Evolutionary conservation across 2,888 invertebrate species (phyloP), one percentile per base, ranked within the genome.

Genomic region (Drosophila cyrtoloma): DNA sequence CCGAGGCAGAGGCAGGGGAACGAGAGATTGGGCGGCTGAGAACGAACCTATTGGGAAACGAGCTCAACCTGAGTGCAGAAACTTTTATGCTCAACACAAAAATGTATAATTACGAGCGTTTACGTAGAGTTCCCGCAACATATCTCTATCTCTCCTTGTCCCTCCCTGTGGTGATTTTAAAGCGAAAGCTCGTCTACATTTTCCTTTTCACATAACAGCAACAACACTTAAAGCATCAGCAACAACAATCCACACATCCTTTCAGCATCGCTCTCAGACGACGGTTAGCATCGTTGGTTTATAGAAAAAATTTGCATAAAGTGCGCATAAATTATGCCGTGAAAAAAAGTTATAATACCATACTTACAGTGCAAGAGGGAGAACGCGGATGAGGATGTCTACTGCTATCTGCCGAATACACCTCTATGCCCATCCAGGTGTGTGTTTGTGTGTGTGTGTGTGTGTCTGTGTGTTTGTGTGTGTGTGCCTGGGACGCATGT

Each of bases 251-350:
- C 86, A 79, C 80, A 71, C 61, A 75, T 79, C 68, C 77, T 64
- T 79, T 85, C 79, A 75, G 62, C 82, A 37, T 30, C 58, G 53
- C 66, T 74, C 52, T 61, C 78, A 50, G 52, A 19, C 67, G 33
- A 66, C 68, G 76, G 64, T 77, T 71, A 71, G 71, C 78, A 77
- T 58, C 78, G 78, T 81, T 86, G 84, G 82, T 89, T 83, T 84
- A 88, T 89, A 89, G 86, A 86, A 86, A 90, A 90, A 86, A 89
- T 91, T 90, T 91, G 80, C 91, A 90, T 90, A 90, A 91, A 91
- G 81, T 91, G 87, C 80, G 87, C 88, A 90, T 90, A 90, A 90
- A 90, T 90, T 90, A 89, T 90, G 85, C 82, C 88, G 77, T 88
- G 81, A 80, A 88, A 81, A 82, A 87, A 90, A 88, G 89, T 91